Conservation (phyloP, 2,797 vertebrate species). For the Cetoscarus ocellatus region DNA sequence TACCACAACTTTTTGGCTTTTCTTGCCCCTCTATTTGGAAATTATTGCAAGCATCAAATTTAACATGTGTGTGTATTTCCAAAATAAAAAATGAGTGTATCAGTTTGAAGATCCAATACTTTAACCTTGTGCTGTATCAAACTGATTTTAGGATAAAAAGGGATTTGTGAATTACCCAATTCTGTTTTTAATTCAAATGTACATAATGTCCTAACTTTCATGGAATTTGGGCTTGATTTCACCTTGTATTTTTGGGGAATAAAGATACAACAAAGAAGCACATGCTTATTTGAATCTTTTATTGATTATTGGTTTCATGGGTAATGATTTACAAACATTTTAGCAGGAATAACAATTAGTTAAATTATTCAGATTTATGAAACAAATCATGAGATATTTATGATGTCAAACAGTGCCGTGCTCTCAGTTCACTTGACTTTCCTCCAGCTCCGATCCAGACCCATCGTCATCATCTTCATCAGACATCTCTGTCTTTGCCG, state of each 20-base stretch:
- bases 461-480: slow-evolving; percentile 69
- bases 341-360: slow-evolving; percentile 3
- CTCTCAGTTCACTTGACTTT: slow-evolving; percentile 47
- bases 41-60: too few relatives aligned
- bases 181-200: too few relatives aligned
- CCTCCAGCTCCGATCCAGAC: slow-evolving; percentile 67
- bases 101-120: too few relatives aligned
- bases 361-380: slow-evolving; percentile 10
- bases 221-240: too few relatives aligned
- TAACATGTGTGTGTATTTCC: too few relatives aligned
- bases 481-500: slow-evolving; percentile 23
- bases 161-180: too few relatives aligned
- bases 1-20: too few relatives aligned
- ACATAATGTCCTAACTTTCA: too few relatives aligned
- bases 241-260: neutral
- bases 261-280: slow-evolving; percentile 26
- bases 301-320: slow-evolving; percentile 49
- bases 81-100: too few relatives aligned
- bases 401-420: neutral
- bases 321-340: slow-evolving; percentile 26
- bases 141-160: too few relatives aligned
- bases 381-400: slow-evolving; percentile 23
- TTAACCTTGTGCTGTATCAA: too few relatives aligned
- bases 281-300: slow-evolving; percentile 45
- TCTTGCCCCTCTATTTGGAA: neutral